phyloP scores from a whole-genome alignment of 2,797 vertebrate species.

The Vireo griseus region DNA sequence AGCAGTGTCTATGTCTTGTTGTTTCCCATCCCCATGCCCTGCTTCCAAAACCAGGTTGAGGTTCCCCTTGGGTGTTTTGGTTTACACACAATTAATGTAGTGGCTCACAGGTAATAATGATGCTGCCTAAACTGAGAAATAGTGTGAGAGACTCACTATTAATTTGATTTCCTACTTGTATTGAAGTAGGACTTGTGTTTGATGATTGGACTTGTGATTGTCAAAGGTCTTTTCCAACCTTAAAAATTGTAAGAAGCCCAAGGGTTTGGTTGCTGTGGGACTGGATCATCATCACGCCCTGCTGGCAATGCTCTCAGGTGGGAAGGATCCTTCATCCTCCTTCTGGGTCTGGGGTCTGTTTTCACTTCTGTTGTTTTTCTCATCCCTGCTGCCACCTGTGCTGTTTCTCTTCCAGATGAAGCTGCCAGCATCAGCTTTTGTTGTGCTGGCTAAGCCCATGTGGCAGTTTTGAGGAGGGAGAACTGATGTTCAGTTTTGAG shows the following conservation, averaged over 20 bases:
- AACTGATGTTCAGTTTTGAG: conserved; percentile 2
- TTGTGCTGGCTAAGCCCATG: neutral
- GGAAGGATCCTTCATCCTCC: fast-evolving
- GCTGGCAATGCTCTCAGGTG: neutral
- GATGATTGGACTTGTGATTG: neutral
- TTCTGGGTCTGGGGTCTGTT: neutral
- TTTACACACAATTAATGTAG: fast-evolving
- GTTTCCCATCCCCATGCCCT: neutral
- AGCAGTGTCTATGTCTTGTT: neutral
- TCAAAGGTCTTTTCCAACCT: neutral
- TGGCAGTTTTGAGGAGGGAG: neutral
- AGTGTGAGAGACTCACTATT: neutral
- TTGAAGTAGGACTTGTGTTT: neutral
- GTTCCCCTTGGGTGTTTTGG: neutral
- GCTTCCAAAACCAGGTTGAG: neutral
- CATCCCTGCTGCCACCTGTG: neutral
- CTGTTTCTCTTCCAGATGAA: neutral
- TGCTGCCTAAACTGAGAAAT: neutral
- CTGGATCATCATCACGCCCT: neutral
- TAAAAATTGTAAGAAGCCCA: too few species aligned
- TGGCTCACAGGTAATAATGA: neutral
- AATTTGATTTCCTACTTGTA: neutral
- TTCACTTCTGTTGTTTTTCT: neutral
- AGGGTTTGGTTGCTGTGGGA: neutral
- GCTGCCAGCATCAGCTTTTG: neutral